Base-by-base conservation (phyloP, 2,888 invertebrate genomes). In the Sisyra nigra region DNA sequence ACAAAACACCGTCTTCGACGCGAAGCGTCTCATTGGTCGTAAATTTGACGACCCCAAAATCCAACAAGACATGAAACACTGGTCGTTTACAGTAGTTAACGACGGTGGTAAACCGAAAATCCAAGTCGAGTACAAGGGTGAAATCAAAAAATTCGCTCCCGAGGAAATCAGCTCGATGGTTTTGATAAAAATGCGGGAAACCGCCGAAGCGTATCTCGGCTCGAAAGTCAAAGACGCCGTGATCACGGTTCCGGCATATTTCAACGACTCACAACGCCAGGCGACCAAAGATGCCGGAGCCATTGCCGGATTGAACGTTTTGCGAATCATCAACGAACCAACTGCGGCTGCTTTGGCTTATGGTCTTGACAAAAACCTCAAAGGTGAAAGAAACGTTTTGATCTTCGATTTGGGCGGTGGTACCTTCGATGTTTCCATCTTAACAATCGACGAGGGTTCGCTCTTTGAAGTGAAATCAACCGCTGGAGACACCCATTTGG, bases 231-330 rank as follows among this genome's bases (percentile, higher is more conserved):
- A 66, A n/a, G 80, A 84, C 55, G 81, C 81, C 6, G 82, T 84
- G 2, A 65, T 83, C 52, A 84, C 84, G 3, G 83, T 84, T 4
- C 83, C 83, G 9, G 85, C 85, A 9, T 85, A 86, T 57, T 80
- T 80, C 61, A 75, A 74, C 55, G 73, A 74, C 54, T 66, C 69
- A 1, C 76, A 77, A 54, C 62, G 77, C 37, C 76, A 77, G 55
- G 77, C 76, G 2, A 79, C 78, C 13, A 79, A 78, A 55, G 78
- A 79, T 56, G 77, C 78, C 38, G 77, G 66, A 29, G 68, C 67
- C 11, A 79, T 79, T 48, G 70, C 78, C 24, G 77, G 77, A 15
- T 56, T 78, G 19, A 77, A 77, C 55, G 75, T 79, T 1, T 56
- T 78, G 44, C 62, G 77, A 48, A 76, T 79, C 49, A 72, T 74